These are phyloP conservation scores for Eutrigla gurnardus DNA, from an alignment of 2,797 vertebrate genomes.

Conservation along the genomic window DNA sequence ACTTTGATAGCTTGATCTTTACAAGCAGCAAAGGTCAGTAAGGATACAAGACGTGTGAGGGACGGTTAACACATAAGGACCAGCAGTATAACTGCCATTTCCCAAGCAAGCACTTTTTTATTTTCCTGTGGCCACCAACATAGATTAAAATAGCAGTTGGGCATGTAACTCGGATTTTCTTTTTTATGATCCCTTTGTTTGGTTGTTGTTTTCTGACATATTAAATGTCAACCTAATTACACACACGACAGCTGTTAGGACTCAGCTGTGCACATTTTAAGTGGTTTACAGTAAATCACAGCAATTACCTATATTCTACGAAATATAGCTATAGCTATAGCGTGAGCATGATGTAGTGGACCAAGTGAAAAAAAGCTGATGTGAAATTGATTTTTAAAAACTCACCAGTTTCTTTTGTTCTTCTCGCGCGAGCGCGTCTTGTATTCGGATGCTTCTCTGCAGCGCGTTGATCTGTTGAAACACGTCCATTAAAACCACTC, in stretches of 20 bases:
- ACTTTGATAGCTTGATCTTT: slow-evolving; percentile 59
- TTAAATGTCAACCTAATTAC: slow-evolving; percentile 79
- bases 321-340: slow-evolving; percentile 26
- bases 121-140: slow-evolving; percentile 61
- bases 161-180: slow-evolving; percentile 72
- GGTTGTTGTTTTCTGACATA: slow-evolving; percentile 76
- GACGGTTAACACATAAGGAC: slow-evolving; percentile 66
- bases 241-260: slow-evolving; percentile 72
- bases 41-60: slow-evolving; percentile 58
- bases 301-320: neutral
- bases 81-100: slow-evolving; percentile 59
- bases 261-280: slow-evolving; percentile 58
- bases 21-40: slow-evolving; percentile 39
- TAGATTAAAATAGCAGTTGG: slow-evolving; percentile 76
- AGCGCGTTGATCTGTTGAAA: slow-evolving; percentile 83
- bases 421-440: slow-evolving; percentile 76
- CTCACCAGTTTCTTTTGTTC: slow-evolving; percentile 86
- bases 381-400: slow-evolving; percentile 15
- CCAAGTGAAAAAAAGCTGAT: slow-evolving; percentile 1
- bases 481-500: neutral
- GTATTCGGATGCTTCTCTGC: slow-evolving; percentile 79
- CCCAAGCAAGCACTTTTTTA: slow-evolving; percentile 71
- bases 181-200: slow-evolving; percentile 75
- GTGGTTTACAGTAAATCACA: slow-evolving; percentile 43
- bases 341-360: slow-evolving; percentile 10